Conservation (phyloP, 2,888 invertebrate genomes). For the Argyra leucocephala region DNA sequence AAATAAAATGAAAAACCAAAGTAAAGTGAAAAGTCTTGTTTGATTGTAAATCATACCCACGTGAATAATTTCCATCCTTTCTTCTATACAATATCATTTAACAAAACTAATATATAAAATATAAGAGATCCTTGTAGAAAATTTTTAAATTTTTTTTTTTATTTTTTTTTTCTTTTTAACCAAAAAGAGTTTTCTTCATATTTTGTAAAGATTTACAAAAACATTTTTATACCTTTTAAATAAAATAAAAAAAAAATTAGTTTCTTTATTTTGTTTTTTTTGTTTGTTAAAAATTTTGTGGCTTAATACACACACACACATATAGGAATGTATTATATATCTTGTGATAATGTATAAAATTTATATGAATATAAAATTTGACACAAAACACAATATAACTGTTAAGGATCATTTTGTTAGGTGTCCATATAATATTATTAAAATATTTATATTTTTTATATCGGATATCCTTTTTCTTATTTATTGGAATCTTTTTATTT, state of each 20-base stretch:
- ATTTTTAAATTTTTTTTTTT: neutral
- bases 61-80: slow-evolving; percentile 22
- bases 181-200: neutral
- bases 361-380: neutral
- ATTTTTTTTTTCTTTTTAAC: neutral
- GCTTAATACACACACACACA: too few species aligned
- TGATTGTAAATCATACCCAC: slow-evolving; percentile 23
- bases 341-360: too few species aligned
- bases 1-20: slow-evolving; percentile 19
- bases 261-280: too few species aligned
- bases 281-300: too few species aligned
- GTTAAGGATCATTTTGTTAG: slow-evolving; percentile 2
- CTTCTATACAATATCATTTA: neutral
- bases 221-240: neutral
- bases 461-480: neutral
- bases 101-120: neutral
- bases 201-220: neutral
- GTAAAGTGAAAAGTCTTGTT: slow-evolving; percentile 24
- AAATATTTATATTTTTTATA: neutral
- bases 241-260: neutral
- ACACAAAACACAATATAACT: slow-evolving; percentile 1
- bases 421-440: neutral
- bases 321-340: too few species aligned
- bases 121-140: neutral
- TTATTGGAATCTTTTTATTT: neutral